A percentile compares a stretch with the other conserved stretches of the same genome.
Evolutionary conservation across 2,113 vertebrate species (phyloP).

Genomic region (Halcyon malimbica): DNA sequence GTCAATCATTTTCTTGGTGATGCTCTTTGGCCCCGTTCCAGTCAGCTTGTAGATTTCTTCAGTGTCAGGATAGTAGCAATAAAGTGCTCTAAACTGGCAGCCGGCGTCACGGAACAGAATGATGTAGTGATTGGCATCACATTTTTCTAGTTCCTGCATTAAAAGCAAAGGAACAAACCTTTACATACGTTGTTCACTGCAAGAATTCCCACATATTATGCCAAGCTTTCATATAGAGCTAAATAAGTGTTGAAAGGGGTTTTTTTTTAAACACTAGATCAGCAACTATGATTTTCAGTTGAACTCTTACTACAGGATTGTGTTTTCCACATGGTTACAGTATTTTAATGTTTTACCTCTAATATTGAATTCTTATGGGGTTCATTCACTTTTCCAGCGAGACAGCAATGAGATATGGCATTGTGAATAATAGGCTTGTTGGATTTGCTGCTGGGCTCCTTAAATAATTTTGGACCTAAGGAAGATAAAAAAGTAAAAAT

Average conservation of each 20-base stretch:
- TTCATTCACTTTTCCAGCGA: slow-evolving; percentile 95
- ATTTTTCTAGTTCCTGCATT: slow-evolving; percentile 91
- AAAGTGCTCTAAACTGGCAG: slow-evolving; percentile 93
- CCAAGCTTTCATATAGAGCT: background rate
- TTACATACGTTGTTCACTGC: background rate
- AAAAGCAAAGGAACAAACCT: background rate
- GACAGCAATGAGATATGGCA: slow-evolving; percentile 93
- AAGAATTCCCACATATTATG: fast-evolving
- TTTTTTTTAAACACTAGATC: background rate
- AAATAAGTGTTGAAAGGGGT: background rate
- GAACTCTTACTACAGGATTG: fast-evolving
- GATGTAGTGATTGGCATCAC: slow-evolving; percentile 95
- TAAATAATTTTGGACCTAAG: slow-evolving; percentile 93
- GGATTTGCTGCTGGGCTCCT: slow-evolving; percentile 95
- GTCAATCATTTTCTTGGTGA: slow-evolving; percentile 94
- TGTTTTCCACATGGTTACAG: too few relatives aligned
- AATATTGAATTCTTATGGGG: slow-evolving; percentile 89
- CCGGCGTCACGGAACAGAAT: slow-evolving; percentile 94
- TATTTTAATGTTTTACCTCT: slow-evolving; percentile 78
- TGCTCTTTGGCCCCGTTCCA: slow-evolving; percentile 88
- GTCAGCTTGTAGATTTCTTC: slow-evolving; percentile 92
- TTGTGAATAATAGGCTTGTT: slow-evolving; percentile 97
- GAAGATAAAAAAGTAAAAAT: background rate
- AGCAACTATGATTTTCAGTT: background rate
- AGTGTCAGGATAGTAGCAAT: slow-evolving; percentile 88